Conservation (phyloP, 2,113 vertebrate species). For the Hippopotamus amphibius region DNA sequence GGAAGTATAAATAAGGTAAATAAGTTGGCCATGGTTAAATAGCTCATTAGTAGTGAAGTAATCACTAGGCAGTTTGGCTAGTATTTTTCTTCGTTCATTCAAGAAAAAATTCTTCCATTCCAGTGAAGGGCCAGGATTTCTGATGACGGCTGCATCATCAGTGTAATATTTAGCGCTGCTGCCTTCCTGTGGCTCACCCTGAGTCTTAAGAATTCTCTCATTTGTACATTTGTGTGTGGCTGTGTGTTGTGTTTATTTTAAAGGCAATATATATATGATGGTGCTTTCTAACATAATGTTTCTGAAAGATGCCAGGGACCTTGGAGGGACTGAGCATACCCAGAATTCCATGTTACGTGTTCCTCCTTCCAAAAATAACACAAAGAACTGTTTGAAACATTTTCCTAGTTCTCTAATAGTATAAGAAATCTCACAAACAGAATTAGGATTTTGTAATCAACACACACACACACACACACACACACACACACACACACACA, state of each 20-base stretch:
- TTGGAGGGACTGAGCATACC: background rate
- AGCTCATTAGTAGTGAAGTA: background rate
- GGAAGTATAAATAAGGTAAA: background rate
- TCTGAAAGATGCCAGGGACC: background rate
- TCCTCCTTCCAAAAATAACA: background rate
- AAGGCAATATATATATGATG: background rate
- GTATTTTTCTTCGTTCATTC: background rate
- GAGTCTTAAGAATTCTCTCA: background rate
- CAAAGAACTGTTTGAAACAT: background rate
- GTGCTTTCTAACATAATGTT: background rate
- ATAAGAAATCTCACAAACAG: background rate
- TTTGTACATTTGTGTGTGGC: background rate
- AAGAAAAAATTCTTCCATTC: background rate
- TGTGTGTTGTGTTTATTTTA: background rate
- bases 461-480: background rate
- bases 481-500: background rate
- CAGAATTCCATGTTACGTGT: background rate
- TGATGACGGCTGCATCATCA: background rate
- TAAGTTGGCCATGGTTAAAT: background rate
- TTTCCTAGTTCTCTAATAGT: background rate
- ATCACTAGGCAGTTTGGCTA: background rate
- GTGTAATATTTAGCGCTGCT: background rate
- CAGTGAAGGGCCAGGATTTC: background rate
- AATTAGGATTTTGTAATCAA: background rate
- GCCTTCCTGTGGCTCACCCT: background rate